Conservation (phyloP, 2,888 invertebrate species). For the Ypsolopha sequella region DNA sequence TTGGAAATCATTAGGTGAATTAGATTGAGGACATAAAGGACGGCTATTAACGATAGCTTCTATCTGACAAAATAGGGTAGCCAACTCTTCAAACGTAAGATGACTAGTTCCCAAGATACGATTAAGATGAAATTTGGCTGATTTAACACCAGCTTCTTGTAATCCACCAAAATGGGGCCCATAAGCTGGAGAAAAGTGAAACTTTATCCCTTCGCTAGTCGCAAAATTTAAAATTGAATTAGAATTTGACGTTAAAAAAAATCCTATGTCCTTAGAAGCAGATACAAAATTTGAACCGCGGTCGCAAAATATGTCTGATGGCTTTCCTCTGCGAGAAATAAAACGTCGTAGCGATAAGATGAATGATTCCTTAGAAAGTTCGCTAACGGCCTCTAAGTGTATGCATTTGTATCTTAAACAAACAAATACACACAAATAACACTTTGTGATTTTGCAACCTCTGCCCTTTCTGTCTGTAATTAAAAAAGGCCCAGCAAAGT, state of each 20-base stretch:
- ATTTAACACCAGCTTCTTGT: neutral
- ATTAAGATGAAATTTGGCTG: neutral
- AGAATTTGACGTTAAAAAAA: neutral
- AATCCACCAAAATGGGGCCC: slow-evolving; percentile 84
- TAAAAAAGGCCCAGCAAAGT: slow-evolving; percentile 9
- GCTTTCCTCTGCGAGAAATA: slow-evolving; percentile 5
- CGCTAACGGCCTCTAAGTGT: slow-evolving; percentile 19
- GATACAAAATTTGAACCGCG: slow-evolving; percentile 7
- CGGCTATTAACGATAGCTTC: neutral
- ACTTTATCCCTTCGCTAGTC: neutral
- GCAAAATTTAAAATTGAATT: neutral
- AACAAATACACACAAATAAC: too few species aligned
- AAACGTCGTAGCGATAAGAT: slow-evolving; percentile 17
- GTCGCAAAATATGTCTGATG: slow-evolving; percentile 9
- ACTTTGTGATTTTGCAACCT: slow-evolving; percentile 2
- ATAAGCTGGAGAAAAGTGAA: slow-evolving; percentile 51
- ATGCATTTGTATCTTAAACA: slow-evolving; percentile 11
- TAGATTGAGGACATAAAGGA: slow-evolving; percentile 41
- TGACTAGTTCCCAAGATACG: slow-evolving; percentile 48
- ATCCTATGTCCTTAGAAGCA: neutral
- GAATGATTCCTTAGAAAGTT: slow-evolving; percentile 16
- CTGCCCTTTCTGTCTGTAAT: slow-evolving; percentile 2
- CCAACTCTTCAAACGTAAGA: neutral
- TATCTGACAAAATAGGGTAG: neutral
- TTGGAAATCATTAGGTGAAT: slow-evolving; percentile 65